Conservation (phyloP, 2,888 invertebrate species). For the Zelleria hepariella region DNA sequence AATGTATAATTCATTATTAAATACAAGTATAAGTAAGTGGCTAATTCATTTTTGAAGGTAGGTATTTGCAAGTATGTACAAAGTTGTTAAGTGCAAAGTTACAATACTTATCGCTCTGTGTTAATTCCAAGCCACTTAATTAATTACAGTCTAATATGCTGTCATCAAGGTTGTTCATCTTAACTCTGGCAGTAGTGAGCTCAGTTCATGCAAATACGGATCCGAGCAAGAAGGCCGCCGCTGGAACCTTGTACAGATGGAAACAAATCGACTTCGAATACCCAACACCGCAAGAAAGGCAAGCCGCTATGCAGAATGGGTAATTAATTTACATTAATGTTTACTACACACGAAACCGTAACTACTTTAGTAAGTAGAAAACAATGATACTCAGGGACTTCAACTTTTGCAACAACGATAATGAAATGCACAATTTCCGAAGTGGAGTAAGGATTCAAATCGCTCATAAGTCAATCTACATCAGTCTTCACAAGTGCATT, state of each 20-base stretch:
- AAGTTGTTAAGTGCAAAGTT: background rate
- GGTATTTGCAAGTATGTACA: too few relatives aligned
- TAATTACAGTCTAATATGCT: background rate
- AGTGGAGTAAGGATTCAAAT: too few relatives aligned
- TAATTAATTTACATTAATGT: conserved; percentile 17
- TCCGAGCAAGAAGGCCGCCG: conserved; percentile 2
- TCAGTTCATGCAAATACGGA: background rate
- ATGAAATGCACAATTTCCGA: too few relatives aligned
- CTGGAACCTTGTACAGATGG: conserved; percentile 57
- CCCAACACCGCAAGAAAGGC: conserved; percentile 26
- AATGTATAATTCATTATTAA: too few relatives aligned
- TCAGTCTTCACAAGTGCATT: background rate
- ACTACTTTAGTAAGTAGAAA: too few relatives aligned
- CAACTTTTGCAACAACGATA: too few relatives aligned
- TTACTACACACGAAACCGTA: background rate
- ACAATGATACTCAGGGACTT: too few relatives aligned
- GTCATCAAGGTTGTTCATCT: background rate
- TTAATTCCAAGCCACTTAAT: background rate
- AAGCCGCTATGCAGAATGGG: conserved; percentile 41
- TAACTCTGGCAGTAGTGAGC: background rate
- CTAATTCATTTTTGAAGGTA: too few relatives aligned
- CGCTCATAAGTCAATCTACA: background rate
- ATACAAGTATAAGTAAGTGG: too few relatives aligned
- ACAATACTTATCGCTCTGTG: background rate
- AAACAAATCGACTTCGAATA: conserved; percentile 57